These are phyloP conservation scores for Parasteatoda lunata DNA, from an alignment of 2,888 invertebrate species.

Conservation along the genomic window DNA sequence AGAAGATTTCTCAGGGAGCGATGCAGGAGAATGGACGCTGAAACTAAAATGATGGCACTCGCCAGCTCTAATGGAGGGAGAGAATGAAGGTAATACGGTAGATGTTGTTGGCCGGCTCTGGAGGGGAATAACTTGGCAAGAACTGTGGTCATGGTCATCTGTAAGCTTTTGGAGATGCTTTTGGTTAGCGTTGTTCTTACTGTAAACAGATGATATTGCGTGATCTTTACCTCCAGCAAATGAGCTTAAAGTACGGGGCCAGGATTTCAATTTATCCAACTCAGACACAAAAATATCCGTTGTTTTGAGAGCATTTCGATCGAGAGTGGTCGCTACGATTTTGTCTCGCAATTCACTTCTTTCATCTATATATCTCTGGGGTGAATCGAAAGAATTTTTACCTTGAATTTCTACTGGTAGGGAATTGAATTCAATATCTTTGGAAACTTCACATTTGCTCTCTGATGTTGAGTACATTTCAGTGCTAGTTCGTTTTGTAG, in stretches of 20 bases:
- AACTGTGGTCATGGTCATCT: constrained; percentile 42
- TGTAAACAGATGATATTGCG: constrained; percentile 36
- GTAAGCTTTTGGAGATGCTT: constrained; percentile 10
- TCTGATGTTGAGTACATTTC: constrained; percentile 28
- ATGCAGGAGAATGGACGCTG: constrained; percentile 36
- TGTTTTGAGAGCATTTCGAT: constrained; percentile 48
- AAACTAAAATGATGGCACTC: constrained; percentile 26
- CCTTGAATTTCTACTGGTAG: constrained; percentile 39
- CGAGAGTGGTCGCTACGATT: constrained; percentile 35
- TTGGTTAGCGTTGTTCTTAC: constrained; percentile 15
- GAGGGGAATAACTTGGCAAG: constrained; percentile 56
- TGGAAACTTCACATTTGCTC: constrained; percentile 21
- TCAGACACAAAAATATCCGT: constrained; percentile 51
- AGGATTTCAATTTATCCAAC: constrained; percentile 53
- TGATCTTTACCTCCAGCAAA: constrained; percentile 63
- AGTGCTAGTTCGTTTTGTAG: constrained; percentile 27
- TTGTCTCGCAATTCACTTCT: constrained; percentile 30
- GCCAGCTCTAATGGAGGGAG: constrained; percentile 13
- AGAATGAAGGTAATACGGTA: constrained; percentile 18
- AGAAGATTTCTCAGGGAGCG: constrained; percentile 21
- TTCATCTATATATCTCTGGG: constrained; percentile 56
- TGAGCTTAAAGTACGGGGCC: constrained; percentile 59
- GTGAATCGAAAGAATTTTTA: constrained; percentile 42
- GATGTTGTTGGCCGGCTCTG: constrained; percentile 56
- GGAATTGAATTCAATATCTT: constrained; percentile 35